Evolutionary conservation across 2,113 vertebrate genomes (phyloP).

Genomic region (Microcebus lehilahytsara): DNA sequence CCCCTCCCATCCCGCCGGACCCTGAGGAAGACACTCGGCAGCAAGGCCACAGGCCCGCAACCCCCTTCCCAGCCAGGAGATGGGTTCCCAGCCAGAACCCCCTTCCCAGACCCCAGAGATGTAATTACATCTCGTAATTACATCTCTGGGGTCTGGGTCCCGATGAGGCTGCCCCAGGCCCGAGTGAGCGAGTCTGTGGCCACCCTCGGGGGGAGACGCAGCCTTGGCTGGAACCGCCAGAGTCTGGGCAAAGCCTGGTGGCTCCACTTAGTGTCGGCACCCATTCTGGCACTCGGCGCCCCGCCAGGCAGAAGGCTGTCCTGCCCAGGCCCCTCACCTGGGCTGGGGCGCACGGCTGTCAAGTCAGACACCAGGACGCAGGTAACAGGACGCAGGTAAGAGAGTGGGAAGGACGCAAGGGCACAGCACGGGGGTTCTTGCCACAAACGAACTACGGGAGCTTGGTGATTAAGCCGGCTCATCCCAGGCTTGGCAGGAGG

Average conservation of each 20-base stretch:
- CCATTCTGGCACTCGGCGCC: accelerated
- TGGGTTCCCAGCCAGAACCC: no score
- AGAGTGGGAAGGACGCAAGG: accelerated
- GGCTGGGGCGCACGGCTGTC: accelerated
- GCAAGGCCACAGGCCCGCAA: no score
- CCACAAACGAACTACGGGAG: background rate
- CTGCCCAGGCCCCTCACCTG: background rate
- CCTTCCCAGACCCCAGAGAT: no score
- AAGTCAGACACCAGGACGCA: accelerated
- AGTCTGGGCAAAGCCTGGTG: background rate
- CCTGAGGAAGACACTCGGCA: no score
- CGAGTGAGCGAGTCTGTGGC: accelerated
- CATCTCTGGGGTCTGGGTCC: background rate
- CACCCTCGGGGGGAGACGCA: background rate
- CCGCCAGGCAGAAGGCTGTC: background rate
- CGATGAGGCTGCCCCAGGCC: background rate
- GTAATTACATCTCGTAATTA: no score
- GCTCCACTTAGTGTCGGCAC: accelerated
- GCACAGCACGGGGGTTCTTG: background rate
- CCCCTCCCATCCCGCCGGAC: background rate
- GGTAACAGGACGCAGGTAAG: accelerated
- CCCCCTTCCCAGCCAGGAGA: no score
- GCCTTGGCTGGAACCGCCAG: background rate
- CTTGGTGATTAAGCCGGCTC: accelerated
- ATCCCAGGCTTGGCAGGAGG: accelerated